phyloP scores from a whole-genome alignment of 1,140 invertebrate genomes.

The Drosophila ficusphila region DNA sequence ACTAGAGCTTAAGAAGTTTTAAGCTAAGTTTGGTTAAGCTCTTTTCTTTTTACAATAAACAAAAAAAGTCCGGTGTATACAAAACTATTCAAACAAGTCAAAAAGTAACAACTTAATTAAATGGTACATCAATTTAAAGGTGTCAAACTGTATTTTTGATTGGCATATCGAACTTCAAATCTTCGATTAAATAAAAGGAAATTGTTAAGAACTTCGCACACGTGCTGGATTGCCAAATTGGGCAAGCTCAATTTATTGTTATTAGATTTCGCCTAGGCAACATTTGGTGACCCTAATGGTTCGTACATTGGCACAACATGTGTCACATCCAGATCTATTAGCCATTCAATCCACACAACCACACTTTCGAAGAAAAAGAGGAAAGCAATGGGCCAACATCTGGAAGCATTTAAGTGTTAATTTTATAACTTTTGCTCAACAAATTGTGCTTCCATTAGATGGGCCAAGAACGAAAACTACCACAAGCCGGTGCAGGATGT shows the following conservation, averaged over 20 bases:
- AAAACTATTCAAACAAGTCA: no score
- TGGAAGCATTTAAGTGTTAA: conserved; percentile 67
- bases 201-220: conserved; percentile 7
- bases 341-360: conserved; percentile 5
- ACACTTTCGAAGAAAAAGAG: not conserved
- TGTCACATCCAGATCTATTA: conserved; percentile 31
- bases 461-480: conserved; percentile 16
- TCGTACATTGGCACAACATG: conserved; percentile 32
- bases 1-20: not conserved
- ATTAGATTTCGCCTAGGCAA: conserved; percentile 45
- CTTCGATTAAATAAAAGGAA: conserved; percentile 3
- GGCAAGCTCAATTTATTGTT: conserved; percentile 62
- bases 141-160: not conserved
- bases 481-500: conserved; percentile 10
- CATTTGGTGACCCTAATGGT: conserved; percentile 35
- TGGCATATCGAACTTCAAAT: not conserved
- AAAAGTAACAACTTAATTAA: not conserved
- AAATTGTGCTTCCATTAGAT: conserved; percentile 29
- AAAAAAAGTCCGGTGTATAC: not conserved
- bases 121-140: not conserved
- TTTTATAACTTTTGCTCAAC: conserved; percentile 49
- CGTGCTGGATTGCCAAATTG: conserved; percentile 52
- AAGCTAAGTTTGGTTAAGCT: not conserved
- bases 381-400: conserved; percentile 33
- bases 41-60: not conserved